These are phyloP conservation scores for Aleadryas rufinucha DNA, from an alignment of 2,113 vertebrate genomes.

Conservation along the genomic window DNA sequence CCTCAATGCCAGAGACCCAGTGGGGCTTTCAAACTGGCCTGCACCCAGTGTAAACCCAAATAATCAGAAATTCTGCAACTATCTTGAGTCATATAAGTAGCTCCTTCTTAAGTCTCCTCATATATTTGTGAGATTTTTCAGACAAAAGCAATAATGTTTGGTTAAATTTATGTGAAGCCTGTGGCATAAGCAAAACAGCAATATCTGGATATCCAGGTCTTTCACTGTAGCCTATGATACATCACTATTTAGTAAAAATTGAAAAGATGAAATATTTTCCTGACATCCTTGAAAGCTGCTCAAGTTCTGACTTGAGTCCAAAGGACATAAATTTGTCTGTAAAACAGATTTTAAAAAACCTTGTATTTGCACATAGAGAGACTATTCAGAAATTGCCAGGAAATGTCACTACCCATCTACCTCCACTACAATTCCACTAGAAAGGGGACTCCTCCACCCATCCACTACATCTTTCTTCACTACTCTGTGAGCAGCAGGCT, in stretches of 20 bases:
- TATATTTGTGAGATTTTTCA: not conserved
- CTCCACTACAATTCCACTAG: not conserved
- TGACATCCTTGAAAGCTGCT: not conserved
- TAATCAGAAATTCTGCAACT: not conserved
- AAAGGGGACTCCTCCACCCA: not conserved
- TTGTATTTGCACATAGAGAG: not conserved
- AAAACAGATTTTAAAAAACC: not conserved
- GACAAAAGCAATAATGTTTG: not conserved
- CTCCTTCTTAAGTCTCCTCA: not conserved
- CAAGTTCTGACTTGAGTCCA: not conserved
- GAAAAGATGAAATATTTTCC: not conserved
- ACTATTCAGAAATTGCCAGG: not conserved
- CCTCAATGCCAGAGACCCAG: not conserved
- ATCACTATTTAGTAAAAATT: not conserved
- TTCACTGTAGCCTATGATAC: not conserved
- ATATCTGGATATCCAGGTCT: not conserved
- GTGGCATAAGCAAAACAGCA: not conserved
- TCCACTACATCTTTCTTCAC: not conserved
- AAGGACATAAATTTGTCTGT: not conserved
- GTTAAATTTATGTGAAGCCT: not conserved
- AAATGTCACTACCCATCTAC: not conserved
- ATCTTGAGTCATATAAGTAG: accelerated
- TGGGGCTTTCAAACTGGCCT: not conserved
- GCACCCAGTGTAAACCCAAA: not conserved
- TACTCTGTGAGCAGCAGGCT: not conserved